A percentile compares a stretch with the other conserved stretches of the same genome.
Conservation (phyloP, 2,113 vertebrate species). For the Vombatus ursinus region DNA sequence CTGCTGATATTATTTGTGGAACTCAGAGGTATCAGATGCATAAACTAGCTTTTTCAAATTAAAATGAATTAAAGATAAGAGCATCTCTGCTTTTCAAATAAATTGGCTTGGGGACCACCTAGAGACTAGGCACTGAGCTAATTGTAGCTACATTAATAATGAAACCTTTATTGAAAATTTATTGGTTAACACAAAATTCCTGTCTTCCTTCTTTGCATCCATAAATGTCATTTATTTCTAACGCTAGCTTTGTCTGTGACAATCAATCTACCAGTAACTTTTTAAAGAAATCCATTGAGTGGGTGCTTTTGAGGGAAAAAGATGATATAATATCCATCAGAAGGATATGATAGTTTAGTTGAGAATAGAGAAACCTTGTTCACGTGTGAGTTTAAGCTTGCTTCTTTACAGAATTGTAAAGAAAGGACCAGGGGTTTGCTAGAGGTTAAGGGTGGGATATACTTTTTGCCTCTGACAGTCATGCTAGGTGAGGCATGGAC, state of each 20-base stretch:
- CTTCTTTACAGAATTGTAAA: constrained; percentile 25
- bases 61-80: constrained; percentile 74
- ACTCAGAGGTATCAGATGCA: constrained; percentile 67
- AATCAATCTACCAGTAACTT: constrained; percentile 35
- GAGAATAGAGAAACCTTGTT: neutral
- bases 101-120: constrained; percentile 72
- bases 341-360: neutral
- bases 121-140: constrained; percentile 48
- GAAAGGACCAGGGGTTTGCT: neutral
- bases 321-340: neutral
- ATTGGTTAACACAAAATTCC: constrained; percentile 51
- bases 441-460: neutral
- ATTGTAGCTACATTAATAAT: constrained; percentile 50
- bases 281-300: constrained; percentile 17
- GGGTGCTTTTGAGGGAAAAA: neutral
- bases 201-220: constrained; percentile 30
- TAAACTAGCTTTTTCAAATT: constrained; percentile 62
- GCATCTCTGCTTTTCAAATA: constrained; percentile 73
- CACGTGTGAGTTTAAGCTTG: neutral
- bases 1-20: constrained; percentile 74
- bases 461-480: neutral
- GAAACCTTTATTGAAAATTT: constrained; percentile 67
- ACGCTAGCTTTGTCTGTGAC: constrained; percentile 49
- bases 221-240: constrained; percentile 52
- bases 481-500: neutral